Evolutionary conservation across 2,797 vertebrate species (phyloP).

Genomic region (Scarus forsteni): DNA sequence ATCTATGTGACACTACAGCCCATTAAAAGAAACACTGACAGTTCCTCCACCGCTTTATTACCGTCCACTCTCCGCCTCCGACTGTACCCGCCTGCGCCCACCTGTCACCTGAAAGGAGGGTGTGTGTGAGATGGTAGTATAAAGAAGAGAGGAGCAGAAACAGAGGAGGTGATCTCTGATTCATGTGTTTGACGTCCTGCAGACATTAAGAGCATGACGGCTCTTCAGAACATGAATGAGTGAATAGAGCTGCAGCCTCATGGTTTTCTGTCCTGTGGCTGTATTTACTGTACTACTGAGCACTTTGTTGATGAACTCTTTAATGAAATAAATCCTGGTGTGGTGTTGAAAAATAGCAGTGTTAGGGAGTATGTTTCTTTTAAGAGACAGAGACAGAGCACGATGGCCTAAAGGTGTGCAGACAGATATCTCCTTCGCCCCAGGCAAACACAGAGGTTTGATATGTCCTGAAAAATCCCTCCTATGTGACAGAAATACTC

Average conservation of each 20-base stretch:
- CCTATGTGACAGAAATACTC: too few species aligned
- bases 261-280: constrained; percentile 36
- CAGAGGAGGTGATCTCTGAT: constrained; percentile 16
- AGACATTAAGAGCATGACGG: constrained; percentile 23
- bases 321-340: neutral
- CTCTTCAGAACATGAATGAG: neutral
- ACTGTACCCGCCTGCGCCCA: constrained; percentile 24
- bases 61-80: constrained; percentile 39
- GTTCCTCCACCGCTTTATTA: constrained; percentile 58
- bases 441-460: too few species aligned
- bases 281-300: too few species aligned
- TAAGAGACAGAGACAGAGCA: too few species aligned
- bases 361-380: too few species aligned
- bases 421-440: too few species aligned
- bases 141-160: neutral
- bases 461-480: too few species aligned
- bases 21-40: constrained; percentile 72
- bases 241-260: neutral
- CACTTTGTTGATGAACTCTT: too few species aligned
- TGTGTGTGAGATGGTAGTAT: constrained; percentile 4
- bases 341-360: too few species aligned
- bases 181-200: constrained; percentile 29
- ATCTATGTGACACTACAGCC: constrained; percentile 63
- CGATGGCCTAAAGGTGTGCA: too few species aligned
- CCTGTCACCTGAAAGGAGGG: constrained; percentile 39